Evolutionary conservation across 2,888 invertebrate genomes (phyloP).

Genomic region (Dinocampus coccinellae): DNA sequence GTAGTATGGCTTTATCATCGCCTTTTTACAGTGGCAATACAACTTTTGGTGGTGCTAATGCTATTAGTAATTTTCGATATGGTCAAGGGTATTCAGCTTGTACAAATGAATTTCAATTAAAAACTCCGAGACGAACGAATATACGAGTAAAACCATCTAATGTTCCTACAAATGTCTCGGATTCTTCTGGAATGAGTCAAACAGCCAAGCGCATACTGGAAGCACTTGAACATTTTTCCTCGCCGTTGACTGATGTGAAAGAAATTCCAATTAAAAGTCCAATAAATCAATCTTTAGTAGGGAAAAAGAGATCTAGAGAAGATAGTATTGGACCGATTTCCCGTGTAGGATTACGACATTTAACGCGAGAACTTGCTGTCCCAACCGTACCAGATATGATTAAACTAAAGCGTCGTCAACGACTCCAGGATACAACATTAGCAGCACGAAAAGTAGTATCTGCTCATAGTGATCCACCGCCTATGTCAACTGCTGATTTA

Average conservation of each 20-base stretch:
- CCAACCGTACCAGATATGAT: constrained; percentile 77
- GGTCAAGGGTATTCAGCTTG: constrained; percentile 45
- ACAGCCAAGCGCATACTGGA: constrained; percentile 85
- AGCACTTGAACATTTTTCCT: constrained; percentile 84
- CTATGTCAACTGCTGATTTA: background rate
- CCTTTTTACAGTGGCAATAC: constrained; percentile 84
- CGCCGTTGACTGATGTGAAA: constrained; percentile 83
- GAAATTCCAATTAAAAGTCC: constrained; percentile 76
- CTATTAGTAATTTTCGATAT: constrained; percentile 59
- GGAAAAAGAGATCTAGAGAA: constrained; percentile 52
- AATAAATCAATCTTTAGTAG: background rate
- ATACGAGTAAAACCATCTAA: constrained; percentile 71
- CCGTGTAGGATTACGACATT: constrained; percentile 62
- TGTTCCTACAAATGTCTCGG: constrained; percentile 53
- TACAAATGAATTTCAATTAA: constrained; percentile 56
- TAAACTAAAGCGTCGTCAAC: constrained; percentile 74
- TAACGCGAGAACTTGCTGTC: constrained; percentile 72
- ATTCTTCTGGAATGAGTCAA: constrained; percentile 74
- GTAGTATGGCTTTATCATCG: constrained; percentile 71
- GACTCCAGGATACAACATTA: constrained; percentile 75
- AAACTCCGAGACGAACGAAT: constrained; percentile 63
- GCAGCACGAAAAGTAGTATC: constrained; percentile 75
- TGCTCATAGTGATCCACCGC: constrained; percentile 53
- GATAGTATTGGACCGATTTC: constrained; percentile 46
- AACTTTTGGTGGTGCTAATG: constrained; percentile 80